These are phyloP conservation scores for Magallana nippona DNA, from an alignment of 2,888 invertebrate genomes.

Conservation along the genomic window DNA sequence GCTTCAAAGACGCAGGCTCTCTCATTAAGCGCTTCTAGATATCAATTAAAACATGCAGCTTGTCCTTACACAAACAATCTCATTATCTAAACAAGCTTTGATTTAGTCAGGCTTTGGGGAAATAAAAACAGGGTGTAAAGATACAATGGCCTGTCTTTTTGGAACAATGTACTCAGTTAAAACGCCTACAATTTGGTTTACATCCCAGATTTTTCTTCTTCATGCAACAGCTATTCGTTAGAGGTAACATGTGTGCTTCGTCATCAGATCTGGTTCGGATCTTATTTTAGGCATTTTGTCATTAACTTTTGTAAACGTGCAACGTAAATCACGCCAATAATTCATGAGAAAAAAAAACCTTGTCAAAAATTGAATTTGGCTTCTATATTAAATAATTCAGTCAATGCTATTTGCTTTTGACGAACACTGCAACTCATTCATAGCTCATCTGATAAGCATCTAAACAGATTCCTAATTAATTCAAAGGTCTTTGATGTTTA, in stretches of 20 bases:
- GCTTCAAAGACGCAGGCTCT: not conserved
- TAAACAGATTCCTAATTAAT: not conserved
- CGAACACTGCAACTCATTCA: not conserved
- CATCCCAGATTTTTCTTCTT: not conserved
- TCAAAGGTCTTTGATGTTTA: not conserved
- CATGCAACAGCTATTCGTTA: not conserved
- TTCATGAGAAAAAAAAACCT: not conserved
- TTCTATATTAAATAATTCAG: not conserved
- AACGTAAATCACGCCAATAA: not conserved
- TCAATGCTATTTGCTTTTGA: not conserved
- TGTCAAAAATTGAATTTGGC: not conserved
- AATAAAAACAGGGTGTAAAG: not conserved
- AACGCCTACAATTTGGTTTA: not conserved
- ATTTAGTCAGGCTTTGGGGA: not conserved
- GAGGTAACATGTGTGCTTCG: constrained; percentile 12
- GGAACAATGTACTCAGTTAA: constrained; percentile 10
- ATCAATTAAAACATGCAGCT: constrained; percentile 13
- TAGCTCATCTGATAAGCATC: constrained; percentile 13
- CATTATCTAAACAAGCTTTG: constrained; percentile 7
- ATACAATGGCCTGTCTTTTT: constrained; percentile 5
- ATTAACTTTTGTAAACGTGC: not conserved
- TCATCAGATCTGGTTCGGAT: constrained; percentile 5
- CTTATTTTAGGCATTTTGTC: constrained; percentile 18
- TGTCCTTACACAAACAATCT: not conserved
- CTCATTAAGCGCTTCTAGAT: not conserved